A percentile compares a stretch with the other conserved stretches of the same genome.
Conservation (phyloP, 92 coral and sea anemone species). For the Meandrina meandrites region DNA sequence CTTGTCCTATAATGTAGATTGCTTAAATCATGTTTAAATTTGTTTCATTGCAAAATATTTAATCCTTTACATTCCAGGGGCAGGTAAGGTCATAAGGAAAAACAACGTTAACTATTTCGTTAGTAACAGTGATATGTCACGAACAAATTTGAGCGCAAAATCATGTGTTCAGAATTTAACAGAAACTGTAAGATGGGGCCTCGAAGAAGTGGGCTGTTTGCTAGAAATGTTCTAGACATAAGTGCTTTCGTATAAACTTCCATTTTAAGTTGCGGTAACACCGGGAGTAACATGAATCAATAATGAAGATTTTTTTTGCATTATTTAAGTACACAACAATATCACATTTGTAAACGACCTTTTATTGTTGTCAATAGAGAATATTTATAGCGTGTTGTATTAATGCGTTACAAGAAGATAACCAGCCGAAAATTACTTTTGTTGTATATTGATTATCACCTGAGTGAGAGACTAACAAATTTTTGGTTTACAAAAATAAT, state of each 20-base stretch:
- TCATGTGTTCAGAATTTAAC: background rate
- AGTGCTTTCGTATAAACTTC: background rate
- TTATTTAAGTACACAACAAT: slow-evolving; percentile 30
- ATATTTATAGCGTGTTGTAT: slow-evolving; percentile 11
- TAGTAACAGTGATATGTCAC: background rate
- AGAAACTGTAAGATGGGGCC: background rate
- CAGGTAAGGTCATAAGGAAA: background rate
- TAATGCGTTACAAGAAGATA: background rate
- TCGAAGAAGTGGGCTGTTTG: background rate
- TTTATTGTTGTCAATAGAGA: background rate
- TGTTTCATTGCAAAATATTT: slow-evolving; percentile 32
- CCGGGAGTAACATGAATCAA: slow-evolving; percentile 16
- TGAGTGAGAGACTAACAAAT: slow-evolving; percentile 5
- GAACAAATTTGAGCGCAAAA: background rate
- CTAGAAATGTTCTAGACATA: background rate
- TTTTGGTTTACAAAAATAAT: background rate
- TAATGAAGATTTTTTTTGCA: background rate
- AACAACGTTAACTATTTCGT: background rate
- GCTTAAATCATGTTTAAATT: slow-evolving; percentile 12
- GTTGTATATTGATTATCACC: background rate
- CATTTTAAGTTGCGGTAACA: background rate
- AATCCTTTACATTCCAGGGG: slow-evolving; percentile 15
- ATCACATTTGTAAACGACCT: slow-evolving; percentile 28
- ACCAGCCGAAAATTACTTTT: slow-evolving; percentile 1
- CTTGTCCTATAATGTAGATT: background rate